Evolutionary conservation across 2,113 vertebrate genomes (phyloP), one percentile per base, ranked within the genome.

Genomic region (Motacilla alba): DNA sequence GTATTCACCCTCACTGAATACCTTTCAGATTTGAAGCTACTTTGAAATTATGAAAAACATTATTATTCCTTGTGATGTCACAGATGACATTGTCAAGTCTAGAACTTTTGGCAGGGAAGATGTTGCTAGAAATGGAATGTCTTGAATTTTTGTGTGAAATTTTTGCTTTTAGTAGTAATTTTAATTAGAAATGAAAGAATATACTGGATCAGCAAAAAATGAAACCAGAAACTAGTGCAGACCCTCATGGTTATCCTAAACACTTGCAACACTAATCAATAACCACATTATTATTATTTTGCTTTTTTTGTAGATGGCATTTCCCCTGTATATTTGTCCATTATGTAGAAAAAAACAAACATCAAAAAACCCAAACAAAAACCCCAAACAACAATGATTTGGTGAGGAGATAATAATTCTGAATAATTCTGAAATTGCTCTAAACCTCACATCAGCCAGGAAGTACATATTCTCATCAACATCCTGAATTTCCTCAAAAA

Each of bases 161-260:
- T 79, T 89, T 92, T 94, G 73, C 19, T 89, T 83, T 93, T 73
- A 73, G 44, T 82, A 77, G 53, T 60, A 17, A 8, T 59, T 87
- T 90, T 70, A 82, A 53, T 68, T 30, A 93, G 18, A 92, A 88
- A 60, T 79, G 44, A n/a, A 72, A 79, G 21, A 84, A 87, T 13
- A 13, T 39, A 47, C 11, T 75, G 67, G 72, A 27, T 87, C 62
- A 83, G 52, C 33, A 91, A 70, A 49, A 82, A 87, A 66, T 19
- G 4, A 83, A 90, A n/a, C 24, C 5, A 47, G 60, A 59, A 44
- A 73, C 21, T 75, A 20, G 11, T 46, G 41, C 49, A 70, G 79
- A 94, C 7, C 11, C 17, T 77, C 6, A 6, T 15, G 22, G 41
- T 59, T 59, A 59, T 70, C 35, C 44, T 69, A 46, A 87, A 78